Evolutionary conservation across 23 tunicate genomes (phyloP), one percentile per base, ranked within the genome.

Genomic region (Phallusia fumigata): DNA sequence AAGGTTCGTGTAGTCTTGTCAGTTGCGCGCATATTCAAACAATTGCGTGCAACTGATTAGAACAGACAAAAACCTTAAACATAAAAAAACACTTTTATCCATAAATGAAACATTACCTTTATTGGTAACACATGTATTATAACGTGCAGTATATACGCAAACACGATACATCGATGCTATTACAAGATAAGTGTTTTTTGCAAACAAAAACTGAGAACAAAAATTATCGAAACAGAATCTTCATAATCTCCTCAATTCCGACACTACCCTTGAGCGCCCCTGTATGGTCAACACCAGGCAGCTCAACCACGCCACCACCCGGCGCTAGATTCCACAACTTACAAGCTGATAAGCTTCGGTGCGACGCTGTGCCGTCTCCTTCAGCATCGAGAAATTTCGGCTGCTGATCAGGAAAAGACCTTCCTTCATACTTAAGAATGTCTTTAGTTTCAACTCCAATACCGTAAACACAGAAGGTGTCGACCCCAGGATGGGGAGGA

Each of bases 381-480:
- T 40, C 64, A 10, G 32, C 65, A 0, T 69, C 73, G 3, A 53
- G 35, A 36, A 79, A 40, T 31, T 31, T 12, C 36, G 95, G 95
- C 53, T 80, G 82, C 24, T 69, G 65, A 77, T 89, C 95, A 31
- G 95, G 95, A 80, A 89, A 89, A 10, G 31, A 40, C 44, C 65
- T 73, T 3, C 89, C 81, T 10, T 79, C 74, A 40, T 65, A 89
- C 31, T 76, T 65, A 1, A 84, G 81, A 33, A 65, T 44, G 30
- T 80, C 86, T 30, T 51, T 28, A 0, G 95, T 84, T 16, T 45
- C 6, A 30, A 89, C 83, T 10, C 65, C 51, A 31, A 74, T 76
- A 1, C 95, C 95, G 85, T 84, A 89, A 24, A 89, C 30, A 76
- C 95, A 89, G 75, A 47, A 84, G 6, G 86, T 85, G 18, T 75